These are phyloP conservation scores for Pachyramphus minor DNA, from an alignment of 2,113 vertebrate genomes.

Conservation along the genomic window DNA sequence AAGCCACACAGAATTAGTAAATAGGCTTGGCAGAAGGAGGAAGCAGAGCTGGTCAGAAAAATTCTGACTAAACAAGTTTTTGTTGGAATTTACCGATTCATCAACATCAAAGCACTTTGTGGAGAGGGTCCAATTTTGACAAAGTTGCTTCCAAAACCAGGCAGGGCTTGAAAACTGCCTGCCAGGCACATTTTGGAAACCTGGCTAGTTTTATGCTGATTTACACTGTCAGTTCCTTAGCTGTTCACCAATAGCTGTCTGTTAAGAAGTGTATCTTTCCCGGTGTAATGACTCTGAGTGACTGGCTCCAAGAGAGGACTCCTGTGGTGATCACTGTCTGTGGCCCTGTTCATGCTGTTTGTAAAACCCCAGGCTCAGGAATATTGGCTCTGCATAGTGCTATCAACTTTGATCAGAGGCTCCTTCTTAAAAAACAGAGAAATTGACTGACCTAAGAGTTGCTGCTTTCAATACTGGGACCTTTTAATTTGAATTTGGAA, in stretches of 20 bases:
- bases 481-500: background rate
- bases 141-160: conserved; percentile 56
- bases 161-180: conserved; percentile 46
- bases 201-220: conserved; percentile 18
- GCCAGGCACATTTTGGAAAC: conserved; percentile 51
- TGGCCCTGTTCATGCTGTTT: background rate
- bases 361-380: background rate
- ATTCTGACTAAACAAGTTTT: conserved; percentile 65
- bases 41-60: conserved; percentile 54
- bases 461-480: background rate
- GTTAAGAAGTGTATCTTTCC: background rate
- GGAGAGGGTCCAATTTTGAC: conserved; percentile 61
- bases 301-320: background rate
- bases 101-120: conserved; percentile 61
- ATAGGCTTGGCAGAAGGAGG: conserved; percentile 23
- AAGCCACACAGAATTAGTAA: conserved; percentile 25
- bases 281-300: background rate
- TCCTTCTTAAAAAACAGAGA: background rate
- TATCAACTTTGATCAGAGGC: background rate
- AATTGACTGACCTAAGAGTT: background rate
- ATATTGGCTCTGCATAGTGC: background rate
- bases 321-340: rapidly evolving
- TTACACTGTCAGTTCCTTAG: background rate
- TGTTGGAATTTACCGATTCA: conserved; percentile 54
- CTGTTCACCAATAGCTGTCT: background rate